Evolutionary conservation across 1,140 invertebrate genomes (phyloP).

Genomic region (Anastrepha ludens): DNA sequence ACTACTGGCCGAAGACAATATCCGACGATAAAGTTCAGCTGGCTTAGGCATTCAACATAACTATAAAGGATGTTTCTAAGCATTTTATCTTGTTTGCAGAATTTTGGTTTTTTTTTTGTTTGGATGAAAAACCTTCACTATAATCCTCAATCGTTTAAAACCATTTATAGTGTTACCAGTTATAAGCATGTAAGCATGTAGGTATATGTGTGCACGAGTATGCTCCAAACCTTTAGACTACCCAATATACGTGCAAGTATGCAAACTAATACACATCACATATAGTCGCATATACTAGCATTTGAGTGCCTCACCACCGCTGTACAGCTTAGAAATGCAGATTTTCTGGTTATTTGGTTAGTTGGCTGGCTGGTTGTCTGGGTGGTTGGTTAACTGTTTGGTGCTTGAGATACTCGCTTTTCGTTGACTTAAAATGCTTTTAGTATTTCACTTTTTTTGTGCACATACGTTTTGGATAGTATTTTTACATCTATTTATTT

Average conservation of each 20-base stretch:
- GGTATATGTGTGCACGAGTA: neutral
- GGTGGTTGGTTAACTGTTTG: neutral
- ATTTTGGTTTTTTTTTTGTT: too few species aligned
- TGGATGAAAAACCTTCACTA: too few species aligned
- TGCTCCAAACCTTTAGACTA: too few species aligned
- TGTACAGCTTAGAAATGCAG: neutral
- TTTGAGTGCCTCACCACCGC: neutral
- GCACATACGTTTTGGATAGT: neutral
- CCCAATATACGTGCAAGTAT: too few species aligned
- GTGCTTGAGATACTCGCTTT: neutral
- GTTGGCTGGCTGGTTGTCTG: neutral
- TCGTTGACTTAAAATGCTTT: slow-evolving; percentile 42
- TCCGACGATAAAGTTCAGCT: too few species aligned
- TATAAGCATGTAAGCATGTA: neutral
- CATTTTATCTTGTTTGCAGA: too few species aligned
- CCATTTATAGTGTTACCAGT: neutral
- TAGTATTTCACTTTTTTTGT: slow-evolving; percentile 9
- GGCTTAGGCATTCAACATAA: too few species aligned
- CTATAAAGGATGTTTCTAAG: too few species aligned
- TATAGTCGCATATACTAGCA: neutral
- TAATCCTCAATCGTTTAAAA: too few species aligned
- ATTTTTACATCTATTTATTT: neutral
- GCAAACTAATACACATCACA: too few species aligned
- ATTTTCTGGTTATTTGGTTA: slow-evolving; percentile 11
- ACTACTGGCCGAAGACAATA: too few species aligned